Conservation (phyloP, 2,113 vertebrate species). For the Hiodon alosoides region DNA sequence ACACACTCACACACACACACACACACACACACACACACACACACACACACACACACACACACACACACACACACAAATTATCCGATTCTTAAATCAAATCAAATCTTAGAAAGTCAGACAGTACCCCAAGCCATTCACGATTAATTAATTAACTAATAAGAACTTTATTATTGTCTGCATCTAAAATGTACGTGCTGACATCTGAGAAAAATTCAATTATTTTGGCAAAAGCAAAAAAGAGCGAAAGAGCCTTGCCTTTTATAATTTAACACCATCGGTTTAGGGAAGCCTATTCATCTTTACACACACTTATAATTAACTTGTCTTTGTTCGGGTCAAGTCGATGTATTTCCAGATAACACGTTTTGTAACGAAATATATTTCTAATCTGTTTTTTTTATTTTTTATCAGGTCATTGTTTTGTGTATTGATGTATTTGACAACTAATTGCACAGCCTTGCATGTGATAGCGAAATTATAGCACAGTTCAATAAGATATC, state of each 20-base stretch:
- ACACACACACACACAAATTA: too few species aligned
- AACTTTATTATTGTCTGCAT: not conserved
- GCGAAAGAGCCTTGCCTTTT: constrained; percentile 16
- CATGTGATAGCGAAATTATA: too few species aligned
- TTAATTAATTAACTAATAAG: not conserved
- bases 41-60: constrained; percentile 2
- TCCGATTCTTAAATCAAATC: constrained; percentile 11
- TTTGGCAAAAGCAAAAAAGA: not conserved
- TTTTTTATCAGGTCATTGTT: too few species aligned
- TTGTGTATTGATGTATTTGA: too few species aligned
- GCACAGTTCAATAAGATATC: too few species aligned
- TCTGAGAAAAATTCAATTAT: not conserved
- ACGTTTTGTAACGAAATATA: too few species aligned
- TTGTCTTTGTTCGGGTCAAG: not conserved
- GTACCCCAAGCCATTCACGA: not conserved
- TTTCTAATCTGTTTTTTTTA: too few species aligned
- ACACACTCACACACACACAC: constrained; percentile 18
- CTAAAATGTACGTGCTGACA: not conserved
- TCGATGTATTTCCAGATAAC: too few species aligned
- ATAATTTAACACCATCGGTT: too few species aligned
- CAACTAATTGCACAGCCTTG: too few species aligned
- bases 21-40: constrained; percentile 17
- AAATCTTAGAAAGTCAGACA: constrained; percentile 2
- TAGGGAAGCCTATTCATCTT: too few species aligned
- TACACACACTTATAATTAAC: constrained; percentile 2